phyloP scores from a whole-genome alignment of 2,888 invertebrate species.

The Hoplodrina ambigua region DNA sequence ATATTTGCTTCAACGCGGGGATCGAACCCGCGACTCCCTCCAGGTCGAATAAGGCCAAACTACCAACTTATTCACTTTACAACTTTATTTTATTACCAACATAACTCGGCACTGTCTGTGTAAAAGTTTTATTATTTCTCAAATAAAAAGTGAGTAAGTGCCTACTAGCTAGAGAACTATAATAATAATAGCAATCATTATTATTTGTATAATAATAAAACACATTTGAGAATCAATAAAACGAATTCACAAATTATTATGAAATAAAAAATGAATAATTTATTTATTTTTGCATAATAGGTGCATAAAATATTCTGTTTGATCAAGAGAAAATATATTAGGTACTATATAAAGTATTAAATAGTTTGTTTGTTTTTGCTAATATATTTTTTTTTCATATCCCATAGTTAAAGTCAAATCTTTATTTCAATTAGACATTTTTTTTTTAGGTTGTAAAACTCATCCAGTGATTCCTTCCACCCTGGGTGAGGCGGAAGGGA shows the following conservation, averaged over 20 bases:
- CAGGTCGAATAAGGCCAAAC: slow-evolving; percentile 17
- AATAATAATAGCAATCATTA: not conserved
- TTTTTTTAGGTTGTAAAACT: no score
- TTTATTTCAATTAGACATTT: no score
- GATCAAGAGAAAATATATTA: not conserved
- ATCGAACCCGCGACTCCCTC: not conserved
- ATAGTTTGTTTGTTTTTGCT: slow-evolving; percentile 4
- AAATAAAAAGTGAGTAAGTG: not conserved
- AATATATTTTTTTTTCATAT: no score
- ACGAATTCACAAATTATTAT: slow-evolving; percentile 41
- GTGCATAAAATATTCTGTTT: slow-evolving; percentile 45
- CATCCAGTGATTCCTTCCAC: no score
- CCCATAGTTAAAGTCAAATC: no score
- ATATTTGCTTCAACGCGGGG: not conserved
- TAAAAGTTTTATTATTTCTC: slow-evolving; percentile 3
- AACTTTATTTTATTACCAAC: slow-evolving; percentile 12
- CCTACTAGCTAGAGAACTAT: not conserved
- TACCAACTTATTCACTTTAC: not conserved
- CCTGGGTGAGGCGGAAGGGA: no score
- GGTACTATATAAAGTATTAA: not conserved
- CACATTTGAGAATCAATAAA: slow-evolving; percentile 41
- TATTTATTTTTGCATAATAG: slow-evolving; percentile 36
- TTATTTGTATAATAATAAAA: slow-evolving; percentile 16
- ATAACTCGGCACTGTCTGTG: not conserved
- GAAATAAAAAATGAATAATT: slow-evolving; percentile 35